Evolutionary conservation across 2,888 invertebrate genomes (phyloP).

Genomic region (Tiliacea citrago): DNA sequence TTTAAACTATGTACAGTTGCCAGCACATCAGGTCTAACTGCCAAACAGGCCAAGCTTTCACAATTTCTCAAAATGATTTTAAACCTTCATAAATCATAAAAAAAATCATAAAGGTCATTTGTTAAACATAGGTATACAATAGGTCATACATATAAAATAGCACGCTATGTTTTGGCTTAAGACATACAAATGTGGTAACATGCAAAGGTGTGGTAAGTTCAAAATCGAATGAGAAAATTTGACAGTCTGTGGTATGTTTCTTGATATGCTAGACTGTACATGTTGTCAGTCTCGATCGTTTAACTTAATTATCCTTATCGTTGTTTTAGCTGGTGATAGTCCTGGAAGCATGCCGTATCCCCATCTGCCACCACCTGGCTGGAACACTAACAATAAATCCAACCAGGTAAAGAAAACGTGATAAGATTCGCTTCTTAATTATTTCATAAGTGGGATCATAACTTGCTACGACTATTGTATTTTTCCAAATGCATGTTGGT

Average conservation of each 20-base stretch:
- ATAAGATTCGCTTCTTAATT: background rate
- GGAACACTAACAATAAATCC: slow-evolving; percentile 82
- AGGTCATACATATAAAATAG: too few species aligned
- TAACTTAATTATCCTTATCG: background rate
- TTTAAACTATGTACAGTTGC: background rate
- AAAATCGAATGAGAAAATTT: too few species aligned
- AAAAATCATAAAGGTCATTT: too few species aligned
- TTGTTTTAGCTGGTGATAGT: slow-evolving; percentile 76
- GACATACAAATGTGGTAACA: too few species aligned
- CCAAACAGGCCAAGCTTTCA: too few species aligned
- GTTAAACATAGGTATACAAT: too few species aligned
- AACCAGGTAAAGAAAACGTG: slow-evolving; percentile 79
- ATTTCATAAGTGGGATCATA: background rate
- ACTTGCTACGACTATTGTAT: background rate
- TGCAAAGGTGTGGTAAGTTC: too few species aligned
- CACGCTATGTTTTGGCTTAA: too few species aligned
- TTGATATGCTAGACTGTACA: background rate
- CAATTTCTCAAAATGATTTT: too few species aligned
- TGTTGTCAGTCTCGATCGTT: background rate
- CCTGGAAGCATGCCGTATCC: slow-evolving; percentile 79
- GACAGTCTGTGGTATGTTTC: too few species aligned
- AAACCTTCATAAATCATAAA: too few species aligned
- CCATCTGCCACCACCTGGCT: slow-evolving; percentile 82
- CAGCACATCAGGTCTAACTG: too few species aligned
- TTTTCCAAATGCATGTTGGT: background rate